Evolutionary conservation across 2,888 invertebrate genomes (phyloP).

Genomic region (Bimastos eiseni): DNA sequence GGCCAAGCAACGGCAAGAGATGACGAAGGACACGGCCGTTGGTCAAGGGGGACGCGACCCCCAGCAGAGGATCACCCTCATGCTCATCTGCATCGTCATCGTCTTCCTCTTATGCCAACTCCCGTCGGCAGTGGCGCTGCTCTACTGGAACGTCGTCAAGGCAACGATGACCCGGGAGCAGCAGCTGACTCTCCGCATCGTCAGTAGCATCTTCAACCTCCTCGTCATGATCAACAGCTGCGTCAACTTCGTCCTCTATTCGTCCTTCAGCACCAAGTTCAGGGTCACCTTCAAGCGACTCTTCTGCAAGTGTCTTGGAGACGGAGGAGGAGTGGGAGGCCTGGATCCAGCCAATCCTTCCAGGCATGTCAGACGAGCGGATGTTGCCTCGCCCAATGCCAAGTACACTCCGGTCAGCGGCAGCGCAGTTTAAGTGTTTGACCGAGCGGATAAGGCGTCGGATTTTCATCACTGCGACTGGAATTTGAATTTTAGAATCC

Average conservation of each 20-base stretch:
- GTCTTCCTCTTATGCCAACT: conserved; percentile 76
- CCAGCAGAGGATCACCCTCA: conserved; percentile 72
- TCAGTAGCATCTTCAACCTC: conserved; percentile 76
- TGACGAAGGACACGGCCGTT: conserved; percentile 62
- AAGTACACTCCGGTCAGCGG: not conserved
- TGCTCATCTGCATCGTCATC: conserved; percentile 76
- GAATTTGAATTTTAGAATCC: not conserved
- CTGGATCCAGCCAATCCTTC: not conserved
- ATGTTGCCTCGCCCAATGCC: not conserved
- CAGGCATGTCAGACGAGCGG: not conserved
- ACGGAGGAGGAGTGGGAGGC: not conserved
- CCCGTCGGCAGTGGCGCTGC: conserved; percentile 68
- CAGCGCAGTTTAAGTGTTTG: not conserved
- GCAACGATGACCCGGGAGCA: not conserved
- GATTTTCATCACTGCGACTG: not conserved
- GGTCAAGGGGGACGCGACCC: conserved; percentile 45
- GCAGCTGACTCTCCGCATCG: conserved; percentile 49
- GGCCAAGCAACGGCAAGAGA: conserved; percentile 55
- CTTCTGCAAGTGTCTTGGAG: conserved; percentile 39
- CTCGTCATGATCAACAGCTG: conserved; percentile 75
- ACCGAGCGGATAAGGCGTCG: not conserved
- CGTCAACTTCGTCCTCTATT: conserved; percentile 78
- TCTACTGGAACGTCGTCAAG: conserved; percentile 62
- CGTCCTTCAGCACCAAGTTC: conserved; percentile 69
- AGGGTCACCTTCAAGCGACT: conserved; percentile 44